Conservation (phyloP, 2,888 invertebrate genomes). For the Girardia tigrina region DNA sequence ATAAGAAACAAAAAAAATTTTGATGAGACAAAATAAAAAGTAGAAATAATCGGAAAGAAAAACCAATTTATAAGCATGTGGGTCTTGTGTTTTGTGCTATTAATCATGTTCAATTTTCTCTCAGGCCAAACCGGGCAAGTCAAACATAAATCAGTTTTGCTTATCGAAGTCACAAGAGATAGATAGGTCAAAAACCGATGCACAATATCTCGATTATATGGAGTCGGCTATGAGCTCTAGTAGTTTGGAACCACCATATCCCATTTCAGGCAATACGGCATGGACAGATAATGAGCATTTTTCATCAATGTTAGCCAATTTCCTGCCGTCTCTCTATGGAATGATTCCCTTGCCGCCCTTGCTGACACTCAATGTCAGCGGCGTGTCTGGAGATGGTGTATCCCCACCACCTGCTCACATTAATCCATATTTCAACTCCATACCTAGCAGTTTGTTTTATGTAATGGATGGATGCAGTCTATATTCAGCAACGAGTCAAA, state of each 20-base stretch:
- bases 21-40: no score
- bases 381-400: slow-evolving; percentile 23
- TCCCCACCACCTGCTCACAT: slow-evolving; percentile 23
- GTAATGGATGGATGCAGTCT: slow-evolving; percentile 23
- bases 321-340: slow-evolving; percentile 23
- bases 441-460: slow-evolving; percentile 20
- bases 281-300: slow-evolving; percentile 20
- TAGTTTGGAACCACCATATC: background rate
- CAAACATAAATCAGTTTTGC: slow-evolving; percentile 19
- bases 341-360: slow-evolving; percentile 17
- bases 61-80: background rate
- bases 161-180: slow-evolving; percentile 16
- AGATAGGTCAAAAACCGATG: slow-evolving; percentile 16
- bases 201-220: slow-evolving; percentile 19
- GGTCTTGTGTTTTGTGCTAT: background rate
- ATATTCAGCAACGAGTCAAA: slow-evolving; percentile 15
- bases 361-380: slow-evolving; percentile 23
- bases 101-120: slow-evolving; percentile 15
- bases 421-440: slow-evolving; percentile 23
- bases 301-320: slow-evolving; percentile 20
- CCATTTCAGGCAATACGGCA: slow-evolving; percentile 15
- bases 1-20: no score
- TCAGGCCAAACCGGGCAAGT: slow-evolving; percentile 16
- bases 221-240: slow-evolving; percentile 2
- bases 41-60: no score